Evolutionary conservation across 2,113 vertebrate species (phyloP).

Genomic region (Rhineura floridana): DNA sequence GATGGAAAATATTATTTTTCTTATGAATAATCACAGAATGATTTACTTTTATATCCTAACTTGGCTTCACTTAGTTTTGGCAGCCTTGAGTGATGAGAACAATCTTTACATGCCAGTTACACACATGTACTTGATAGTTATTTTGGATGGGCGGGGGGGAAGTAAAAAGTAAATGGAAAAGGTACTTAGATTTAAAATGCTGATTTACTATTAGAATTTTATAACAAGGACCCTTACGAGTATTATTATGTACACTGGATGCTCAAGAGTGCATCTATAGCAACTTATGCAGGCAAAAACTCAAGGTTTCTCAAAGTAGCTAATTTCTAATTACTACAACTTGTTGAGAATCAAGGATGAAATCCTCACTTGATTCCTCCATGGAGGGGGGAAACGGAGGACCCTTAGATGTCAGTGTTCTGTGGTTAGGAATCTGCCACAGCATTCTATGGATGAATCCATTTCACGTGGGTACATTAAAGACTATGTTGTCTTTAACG

Average conservation of each 20-base stretch:
- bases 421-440: neutral
- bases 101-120: slow-evolving; percentile 16
- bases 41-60: neutral
- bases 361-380: neutral
- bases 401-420: neutral
- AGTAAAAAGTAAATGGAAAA: neutral
- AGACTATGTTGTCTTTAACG: neutral
- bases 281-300: neutral
- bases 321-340: neutral
- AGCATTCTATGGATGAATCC: neutral
- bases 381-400: neutral
- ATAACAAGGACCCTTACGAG: neutral
- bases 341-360: neutral
- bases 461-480: no score
- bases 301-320: neutral
- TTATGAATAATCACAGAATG: slow-evolving; percentile 17
- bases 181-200: neutral
- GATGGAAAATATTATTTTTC: neutral
- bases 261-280: no score
- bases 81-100: slow-evolving; percentile 8
- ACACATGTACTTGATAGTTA: neutral
- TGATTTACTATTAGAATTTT: neutral
- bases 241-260: neutral
- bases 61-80: neutral
- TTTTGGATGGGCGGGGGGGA: neutral